Evolutionary conservation across 1,140 invertebrate genomes (phyloP).

Genomic region (Sycobia sp.): DNA sequence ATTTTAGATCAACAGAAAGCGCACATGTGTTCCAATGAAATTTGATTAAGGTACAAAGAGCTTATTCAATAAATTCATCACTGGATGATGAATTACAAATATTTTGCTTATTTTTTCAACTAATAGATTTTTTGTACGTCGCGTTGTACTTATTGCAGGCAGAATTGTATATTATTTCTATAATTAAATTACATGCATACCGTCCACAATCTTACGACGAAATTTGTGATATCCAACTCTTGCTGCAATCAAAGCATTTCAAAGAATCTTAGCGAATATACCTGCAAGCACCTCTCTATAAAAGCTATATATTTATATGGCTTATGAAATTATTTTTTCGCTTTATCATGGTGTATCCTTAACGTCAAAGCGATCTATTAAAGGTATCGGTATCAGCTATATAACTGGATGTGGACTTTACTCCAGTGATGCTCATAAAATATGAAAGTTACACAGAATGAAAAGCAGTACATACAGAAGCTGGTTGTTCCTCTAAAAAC

Average conservation of each 20-base stretch:
- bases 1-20: no score
- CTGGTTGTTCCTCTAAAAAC: slow-evolving; percentile 27
- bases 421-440: background rate
- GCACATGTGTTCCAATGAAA: no score
- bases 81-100: slow-evolving; percentile 8
- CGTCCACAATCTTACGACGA: slow-evolving; percentile 17
- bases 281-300: background rate
- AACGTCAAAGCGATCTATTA: slow-evolving; percentile 15
- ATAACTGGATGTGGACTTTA: background rate
- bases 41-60: no score
- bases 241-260: no score
- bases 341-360: background rate
- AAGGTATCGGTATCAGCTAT: slow-evolving; percentile 13
- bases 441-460: slow-evolving; percentile 11
- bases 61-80: background rate
- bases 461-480: slow-evolving; percentile 11
- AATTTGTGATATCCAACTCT: background rate
- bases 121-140: background rate
- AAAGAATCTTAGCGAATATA: slow-evolving; percentile 5
- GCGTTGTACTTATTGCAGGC: slow-evolving; percentile 19
- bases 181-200: slow-evolving; percentile 9
- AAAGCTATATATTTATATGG: no score
- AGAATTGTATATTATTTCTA: slow-evolving; percentile 10
- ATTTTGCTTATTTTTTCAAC: slow-evolving; percentile 1
- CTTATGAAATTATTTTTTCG: background rate